These are phyloP conservation scores for Coenonympha glycerion DNA, from an alignment of 2,888 invertebrate genomes.

Conservation along the genomic window DNA sequence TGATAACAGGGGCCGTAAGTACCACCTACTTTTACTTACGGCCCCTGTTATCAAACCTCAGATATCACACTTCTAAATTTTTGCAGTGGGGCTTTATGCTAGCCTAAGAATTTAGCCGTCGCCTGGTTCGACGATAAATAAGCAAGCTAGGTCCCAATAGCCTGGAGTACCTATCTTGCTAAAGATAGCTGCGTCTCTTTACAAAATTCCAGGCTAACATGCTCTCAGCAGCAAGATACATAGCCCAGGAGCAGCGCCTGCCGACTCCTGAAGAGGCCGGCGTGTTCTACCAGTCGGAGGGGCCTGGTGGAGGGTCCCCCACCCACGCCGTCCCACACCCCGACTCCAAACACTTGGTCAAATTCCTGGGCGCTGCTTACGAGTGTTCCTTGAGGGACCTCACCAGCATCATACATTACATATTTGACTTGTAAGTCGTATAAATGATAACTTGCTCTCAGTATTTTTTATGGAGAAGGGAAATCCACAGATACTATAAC, in stretches of 20 bases:
- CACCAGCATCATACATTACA: conserved; percentile 62
- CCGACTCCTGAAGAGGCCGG: conserved; percentile 50
- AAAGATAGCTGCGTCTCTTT: no score
- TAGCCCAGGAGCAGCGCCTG: conserved; percentile 39
- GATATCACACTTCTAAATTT: no score
- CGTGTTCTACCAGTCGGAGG: conserved; percentile 43
- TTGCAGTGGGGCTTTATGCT: no score
- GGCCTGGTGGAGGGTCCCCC: conserved; percentile 23
- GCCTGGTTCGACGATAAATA: no score
- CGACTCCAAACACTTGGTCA: conserved; percentile 36
- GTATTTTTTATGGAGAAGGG: neutral
- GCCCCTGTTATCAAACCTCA: no score
- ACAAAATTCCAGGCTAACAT: conserved; percentile 60
- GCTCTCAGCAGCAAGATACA: conserved; percentile 48
- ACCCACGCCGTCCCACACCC: neutral
- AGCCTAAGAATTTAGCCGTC: no score
- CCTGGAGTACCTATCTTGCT: no score
- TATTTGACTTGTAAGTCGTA: conserved; percentile 60
- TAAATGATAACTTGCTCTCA: neutral
- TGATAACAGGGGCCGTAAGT: no score
- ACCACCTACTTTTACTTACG: no score
- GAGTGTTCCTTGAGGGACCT: conserved; percentile 54
- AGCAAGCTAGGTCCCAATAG: no score
- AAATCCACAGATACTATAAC: no score
- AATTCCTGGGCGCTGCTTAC: conserved; percentile 42